Percentiles rank a stretch among this genome's conserved stretches.
These are phyloP conservation scores for Mactromeris polynyma DNA, from an alignment of 2,888 invertebrate species.

Conservation along the genomic window DNA sequence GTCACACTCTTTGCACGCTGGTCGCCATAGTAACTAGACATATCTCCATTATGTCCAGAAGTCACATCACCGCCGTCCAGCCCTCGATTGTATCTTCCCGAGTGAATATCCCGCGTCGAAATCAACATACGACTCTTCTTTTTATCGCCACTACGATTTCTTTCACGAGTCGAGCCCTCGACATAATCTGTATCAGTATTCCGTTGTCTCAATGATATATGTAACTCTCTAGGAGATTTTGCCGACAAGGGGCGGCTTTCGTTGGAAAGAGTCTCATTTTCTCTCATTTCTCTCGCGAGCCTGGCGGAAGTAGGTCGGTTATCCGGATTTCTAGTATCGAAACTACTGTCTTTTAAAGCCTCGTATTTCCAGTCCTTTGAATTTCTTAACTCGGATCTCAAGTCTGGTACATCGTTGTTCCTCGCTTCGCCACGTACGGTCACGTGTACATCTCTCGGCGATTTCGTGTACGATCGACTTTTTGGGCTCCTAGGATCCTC, in stretches of 20 bases:
- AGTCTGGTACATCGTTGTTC: conserved; percentile 15
- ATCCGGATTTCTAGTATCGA: conserved; percentile 53
- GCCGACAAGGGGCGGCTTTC: conserved; percentile 58
- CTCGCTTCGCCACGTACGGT: conserved; percentile 45
- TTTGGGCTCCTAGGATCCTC: conserved; percentile 53
- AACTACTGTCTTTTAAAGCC: conserved; percentile 16
- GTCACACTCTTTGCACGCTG: conserved; percentile 63
- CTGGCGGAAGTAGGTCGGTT: conserved; percentile 55
- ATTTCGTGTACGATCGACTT: conserved; percentile 47
- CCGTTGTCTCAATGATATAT: conserved; percentile 49
- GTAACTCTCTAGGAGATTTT: conserved; percentile 56
- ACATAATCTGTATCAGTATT: conserved; percentile 26
- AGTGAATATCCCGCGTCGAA: conserved; percentile 66
- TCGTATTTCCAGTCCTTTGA: conserved; percentile 58
- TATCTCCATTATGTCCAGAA: conserved; percentile 7
- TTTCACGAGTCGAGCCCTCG: conserved; percentile 19
- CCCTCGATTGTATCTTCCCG: conserved; percentile 52
- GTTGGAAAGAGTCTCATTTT: conserved; percentile 29
- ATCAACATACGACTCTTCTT: conserved; percentile 56
- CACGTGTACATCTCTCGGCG: conserved; percentile 46
- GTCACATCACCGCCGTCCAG: conserved; percentile 24
- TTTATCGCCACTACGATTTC: conserved; percentile 55
- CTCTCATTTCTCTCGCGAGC: conserved; percentile 37
- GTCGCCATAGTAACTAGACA: conserved; percentile 29
- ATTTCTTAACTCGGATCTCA: conserved; percentile 24